A percentile compares a stretch with the other conserved stretches of the same genome.
Evolutionary conservation across 2,113 vertebrate species (phyloP).

Genomic region (Cardinalis cardinalis): DNA sequence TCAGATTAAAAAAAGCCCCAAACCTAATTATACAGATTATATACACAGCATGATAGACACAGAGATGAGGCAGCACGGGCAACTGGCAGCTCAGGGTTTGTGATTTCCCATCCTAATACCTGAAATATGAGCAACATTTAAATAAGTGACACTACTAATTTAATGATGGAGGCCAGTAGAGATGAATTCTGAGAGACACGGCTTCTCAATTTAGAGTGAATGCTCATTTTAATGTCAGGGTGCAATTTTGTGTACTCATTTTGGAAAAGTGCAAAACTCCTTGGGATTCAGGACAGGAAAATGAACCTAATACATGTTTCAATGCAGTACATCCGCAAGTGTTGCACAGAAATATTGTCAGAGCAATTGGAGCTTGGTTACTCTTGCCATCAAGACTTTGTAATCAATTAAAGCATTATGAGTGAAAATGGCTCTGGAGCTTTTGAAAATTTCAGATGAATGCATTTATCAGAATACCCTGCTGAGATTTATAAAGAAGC

Average conservation of each 20-base stretch:
- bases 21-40: neutral
- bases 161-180: neutral
- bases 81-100: neutral
- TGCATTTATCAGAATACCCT: neutral
- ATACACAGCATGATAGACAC: neutral
- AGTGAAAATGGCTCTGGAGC: neutral
- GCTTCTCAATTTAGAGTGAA: neutral
- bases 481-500: neutral
- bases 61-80: neutral
- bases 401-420: neutral
- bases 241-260: neutral
- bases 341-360: neutral
- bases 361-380: neutral
- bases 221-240: neutral
- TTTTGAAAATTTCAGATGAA: neutral
- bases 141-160: neutral
- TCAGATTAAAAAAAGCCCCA: neutral
- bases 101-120: neutral
- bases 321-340: neutral
- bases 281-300: neutral
- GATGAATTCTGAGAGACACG: neutral
- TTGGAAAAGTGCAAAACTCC: neutral
- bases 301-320: neutral
- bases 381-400: neutral
- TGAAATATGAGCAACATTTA: neutral